Evolutionary conservation across 2,797 vertebrate species (phyloP), one percentile per base, ranked within the genome.

Genomic region (Margarornis squamiger): DNA sequence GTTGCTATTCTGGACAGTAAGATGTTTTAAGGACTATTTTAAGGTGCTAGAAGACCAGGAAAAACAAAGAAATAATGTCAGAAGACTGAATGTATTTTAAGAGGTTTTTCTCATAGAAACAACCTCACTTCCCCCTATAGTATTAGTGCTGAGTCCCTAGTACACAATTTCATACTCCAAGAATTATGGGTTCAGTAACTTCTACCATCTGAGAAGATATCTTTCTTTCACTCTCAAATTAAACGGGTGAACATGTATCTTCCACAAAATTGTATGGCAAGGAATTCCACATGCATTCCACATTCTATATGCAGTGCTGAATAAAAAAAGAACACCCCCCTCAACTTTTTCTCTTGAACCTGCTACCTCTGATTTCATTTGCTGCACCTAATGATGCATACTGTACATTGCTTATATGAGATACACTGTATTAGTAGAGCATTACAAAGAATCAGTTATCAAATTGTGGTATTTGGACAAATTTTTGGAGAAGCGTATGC

Each of bases 1-100:
- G 71, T 98, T 99, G 41, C 98, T 96, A 98, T 99, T 92, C 97
- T 99, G 62, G 98, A 99, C 71, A 98, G 98, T 93, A 99, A 99
- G 77, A 98, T 99, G 89, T 98, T 99, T 22, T 99, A 99, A 97
- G 99, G 99, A 58, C 97, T 98, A 99, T 93, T 90, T 99, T 97
- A 99, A 98, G 97, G 98, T 99, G 95, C 99, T 99, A 26, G 97
- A 99, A 99, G 95, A 98, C 98, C 97, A 99, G 98, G 97, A 99
- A 99, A 98, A 98, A 98, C 98, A 99, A 99, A 99, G 98, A 98
- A 98, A 97, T 97, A 96, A 70, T 66, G 26, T 93, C 78, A 38
- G 22, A 86, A 73, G 39, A 57, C 24, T 49, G 78, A 97, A 95
- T 94, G 88, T 96, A 34, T 97, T 79, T 68, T 63, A 70, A n/a